Conservation (phyloP, 1,140 invertebrate species). For the Colletes gigas region DNA sequence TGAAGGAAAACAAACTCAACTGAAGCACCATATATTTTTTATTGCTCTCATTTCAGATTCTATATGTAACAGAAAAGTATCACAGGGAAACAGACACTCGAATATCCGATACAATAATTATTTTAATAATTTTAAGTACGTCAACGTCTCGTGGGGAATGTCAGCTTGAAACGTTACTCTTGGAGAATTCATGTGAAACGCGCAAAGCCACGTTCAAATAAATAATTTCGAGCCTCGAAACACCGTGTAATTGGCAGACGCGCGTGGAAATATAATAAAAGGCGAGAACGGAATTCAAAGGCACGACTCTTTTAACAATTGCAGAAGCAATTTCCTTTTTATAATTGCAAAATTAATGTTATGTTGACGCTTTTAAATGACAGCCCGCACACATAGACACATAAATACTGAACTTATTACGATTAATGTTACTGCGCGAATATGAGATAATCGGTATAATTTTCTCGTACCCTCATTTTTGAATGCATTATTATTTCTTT, state of each 20-base stretch:
- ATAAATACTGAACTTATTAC: slow-evolving; percentile 15
- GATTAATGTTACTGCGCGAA: slow-evolving; percentile 26
- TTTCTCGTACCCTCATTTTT: neutral
- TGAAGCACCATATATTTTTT: too few species aligned
- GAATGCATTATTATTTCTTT: too few species aligned
- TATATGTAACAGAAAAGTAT: too few species aligned
- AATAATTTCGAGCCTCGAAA: slow-evolving; percentile 1
- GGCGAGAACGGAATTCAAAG: slow-evolving; percentile 1
- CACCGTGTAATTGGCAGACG: slow-evolving; percentile 3
- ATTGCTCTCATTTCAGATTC: too few species aligned
- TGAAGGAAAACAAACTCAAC: too few species aligned
- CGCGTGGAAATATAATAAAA: slow-evolving; percentile 15
- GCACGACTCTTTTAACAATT: slow-evolving; percentile 22
- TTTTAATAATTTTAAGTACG: neutral
- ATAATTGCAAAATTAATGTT: slow-evolving; percentile 13
- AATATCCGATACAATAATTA: neutral
- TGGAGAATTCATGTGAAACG: neutral
- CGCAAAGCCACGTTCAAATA: neutral
- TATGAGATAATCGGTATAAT: slow-evolving; percentile 33
- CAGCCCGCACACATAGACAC: slow-evolving; percentile 9
- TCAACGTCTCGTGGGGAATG: neutral
- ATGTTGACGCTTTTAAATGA: slow-evolving; percentile 24
- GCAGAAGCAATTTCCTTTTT: slow-evolving; percentile 21
- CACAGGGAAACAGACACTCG: too few species aligned
- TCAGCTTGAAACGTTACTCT: neutral